Base-by-base conservation (phyloP, 2,797 vertebrate genomes). In the Meda fulgida region DNA sequence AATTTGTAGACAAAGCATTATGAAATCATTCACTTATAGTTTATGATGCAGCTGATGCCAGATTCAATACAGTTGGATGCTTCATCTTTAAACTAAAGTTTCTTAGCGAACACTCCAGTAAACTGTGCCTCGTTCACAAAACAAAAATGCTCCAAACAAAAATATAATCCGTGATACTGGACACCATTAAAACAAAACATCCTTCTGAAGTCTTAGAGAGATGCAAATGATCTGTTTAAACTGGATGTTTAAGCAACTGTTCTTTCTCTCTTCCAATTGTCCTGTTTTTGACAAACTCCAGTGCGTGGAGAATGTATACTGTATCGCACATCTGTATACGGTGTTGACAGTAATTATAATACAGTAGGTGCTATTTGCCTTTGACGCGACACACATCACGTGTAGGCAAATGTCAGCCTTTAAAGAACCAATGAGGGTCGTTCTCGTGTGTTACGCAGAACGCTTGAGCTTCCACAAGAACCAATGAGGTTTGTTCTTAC, bases 211-310 rank as follows among this genome's bases (percentile, higher is more conserved):
- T 29, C 14, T 63, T 63, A 63, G 5, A 63, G 60, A 16, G 13
- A 29, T 1, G 13, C 60, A 31, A 29, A 16, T 1, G 60, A 63
- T 26, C n/a, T 26, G 4, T 60, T 60, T 4, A 26, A 23, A 26
- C 2, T 63, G 5, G n/a, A 63, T 0, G 5, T 0, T 13, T 63
- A 63, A 63, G n/a, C 4, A 0, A 60, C 14, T 2, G 0, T 26
- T 14, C n/a, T 60, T 60, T 60, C 13, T n/a, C 26, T 63, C 58
- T 63, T 63, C 1, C 58, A 60, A 26, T 26, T 60, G 58, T 60
- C 23, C 55, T 60, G 23, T n/a, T n/a, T 23, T n/a, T 0, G 1
- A 26, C 9, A 60, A 4, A 60, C 55, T 26, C 55, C 5, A 26
- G 11, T 5, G 58, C 5, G 13, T 63, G n/a, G 2, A 29, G 11